These are phyloP conservation scores for Asbolus verrucosus DNA, from an alignment of 1,140 invertebrate species.

Conservation along the genomic window DNA sequence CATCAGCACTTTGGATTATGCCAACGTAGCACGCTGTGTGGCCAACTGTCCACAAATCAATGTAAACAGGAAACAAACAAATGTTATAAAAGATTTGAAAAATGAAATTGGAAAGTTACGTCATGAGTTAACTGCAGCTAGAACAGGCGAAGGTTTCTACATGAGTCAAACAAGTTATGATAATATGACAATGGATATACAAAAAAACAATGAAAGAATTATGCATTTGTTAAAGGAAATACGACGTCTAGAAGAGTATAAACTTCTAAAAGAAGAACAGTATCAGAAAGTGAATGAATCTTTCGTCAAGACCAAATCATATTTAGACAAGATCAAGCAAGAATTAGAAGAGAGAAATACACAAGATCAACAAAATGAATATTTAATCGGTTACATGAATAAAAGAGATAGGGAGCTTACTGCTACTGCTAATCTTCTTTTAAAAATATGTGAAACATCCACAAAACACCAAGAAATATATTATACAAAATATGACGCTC, in stretches of 20 bases:
- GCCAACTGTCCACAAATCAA: conserved; percentile 95
- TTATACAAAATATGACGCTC: too few relatives aligned
- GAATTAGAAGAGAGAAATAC: too few relatives aligned
- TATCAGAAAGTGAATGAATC: conserved; percentile 5
- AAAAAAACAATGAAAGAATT: neutral
- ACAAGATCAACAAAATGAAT: too few relatives aligned
- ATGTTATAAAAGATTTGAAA: conserved; percentile 14
- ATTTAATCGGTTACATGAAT: too few relatives aligned
- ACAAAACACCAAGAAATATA: too few relatives aligned
- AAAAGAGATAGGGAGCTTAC: too few relatives aligned
- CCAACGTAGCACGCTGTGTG: conserved; percentile 95
- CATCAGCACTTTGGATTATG: conserved; percentile 92
- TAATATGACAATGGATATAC: neutral
- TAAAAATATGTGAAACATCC: too few relatives aligned
- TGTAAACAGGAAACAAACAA: conserved; percentile 76
- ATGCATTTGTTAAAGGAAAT: neutral
- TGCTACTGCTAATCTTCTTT: too few relatives aligned
- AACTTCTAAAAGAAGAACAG: neutral
- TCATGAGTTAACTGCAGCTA: conserved; percentile 6
- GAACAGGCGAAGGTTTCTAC: conserved; percentile 1
- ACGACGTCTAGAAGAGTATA: conserved; percentile 4
- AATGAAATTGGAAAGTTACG: conserved; percentile 6
- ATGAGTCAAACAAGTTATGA: neutral
- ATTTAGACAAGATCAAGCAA: too few relatives aligned
- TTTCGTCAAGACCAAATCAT: neutral